Evolutionary conservation across 2,888 invertebrate genomes (phyloP), one percentile per base, ranked within the genome.

Genomic region (Rhodophaea formosa): DNA sequence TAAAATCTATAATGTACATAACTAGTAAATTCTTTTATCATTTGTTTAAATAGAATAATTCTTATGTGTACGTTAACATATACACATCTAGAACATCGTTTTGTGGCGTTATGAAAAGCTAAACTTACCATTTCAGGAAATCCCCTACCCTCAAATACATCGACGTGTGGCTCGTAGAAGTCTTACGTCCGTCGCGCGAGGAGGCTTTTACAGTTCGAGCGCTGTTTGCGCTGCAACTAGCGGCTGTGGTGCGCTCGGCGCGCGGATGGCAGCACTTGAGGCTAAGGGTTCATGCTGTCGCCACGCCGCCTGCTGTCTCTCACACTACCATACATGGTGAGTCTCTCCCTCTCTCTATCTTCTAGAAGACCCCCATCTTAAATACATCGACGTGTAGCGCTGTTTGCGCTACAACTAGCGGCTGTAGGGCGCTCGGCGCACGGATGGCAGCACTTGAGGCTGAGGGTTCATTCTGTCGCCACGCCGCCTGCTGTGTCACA

Each of bases 111-210:
- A 23, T 23, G 5, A 23, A 23, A 23, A 23, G 23, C 23, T 23
- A 23, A 23, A 23, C 23, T 23, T 5, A 23, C 5, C 23, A 3
- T 65, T 68, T 51, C 77, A 95, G 95, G 47, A 93, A 73, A 44
- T 77, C 92, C 14, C 89, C 93, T 0, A 84, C 92, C 56, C 93
- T 95, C 29, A 93, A 94, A 66, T 97, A 95, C 86, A 97, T 99
- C 59, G 99, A 99, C 88, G 98, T 99, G 5, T 99, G 99, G 99
- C 97, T 99, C 1, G 95, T 98, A 1, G 98, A 99, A 80, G 94
- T 98, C 66, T 94, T 98, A 65, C 92, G 94, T 73, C 97, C 95
- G 62, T 94, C 88, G 60, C 94, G 94, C 80, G 95, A 92, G 75
- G 96, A 94, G 86, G 94, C 94, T 56, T 98, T 98, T 87, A 97